Percentiles rank a stretch among this genome's conserved stretches.
Evolutionary conservation across 2,113 vertebrate genomes (phyloP).

Genomic region (Anser cygnoides): DNA sequence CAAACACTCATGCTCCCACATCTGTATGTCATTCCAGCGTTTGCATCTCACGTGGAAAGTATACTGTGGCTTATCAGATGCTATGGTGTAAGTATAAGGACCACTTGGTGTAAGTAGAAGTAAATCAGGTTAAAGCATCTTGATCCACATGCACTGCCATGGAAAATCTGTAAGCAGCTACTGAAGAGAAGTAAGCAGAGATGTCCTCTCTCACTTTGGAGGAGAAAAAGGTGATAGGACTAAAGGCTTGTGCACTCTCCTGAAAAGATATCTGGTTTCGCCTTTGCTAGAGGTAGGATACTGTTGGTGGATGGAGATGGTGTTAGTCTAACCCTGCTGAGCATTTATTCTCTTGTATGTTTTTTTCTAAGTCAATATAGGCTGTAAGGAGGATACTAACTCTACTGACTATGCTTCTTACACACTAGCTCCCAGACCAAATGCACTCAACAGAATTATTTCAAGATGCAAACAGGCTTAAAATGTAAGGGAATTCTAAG

Average conservation of each 20-base stretch:
- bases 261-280: neutral
- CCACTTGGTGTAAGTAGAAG: neutral
- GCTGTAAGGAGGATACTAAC: neutral
- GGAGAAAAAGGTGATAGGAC: neutral
- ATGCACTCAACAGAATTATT: neutral
- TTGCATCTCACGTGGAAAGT: neutral
- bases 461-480: neutral
- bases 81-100: neutral
- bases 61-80: neutral
- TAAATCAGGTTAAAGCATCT: neutral
- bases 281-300: neutral
- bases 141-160: rapidly evolving
- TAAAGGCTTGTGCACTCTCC: neutral
- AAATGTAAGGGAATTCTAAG: neutral
- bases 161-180: neutral
- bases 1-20: rapidly evolving
- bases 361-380: neutral
- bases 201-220: neutral
- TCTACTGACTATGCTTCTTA: neutral
- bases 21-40: neutral
- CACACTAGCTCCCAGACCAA: neutral
- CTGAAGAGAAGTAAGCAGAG: neutral
- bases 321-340: neutral
- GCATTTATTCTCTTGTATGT: neutral
- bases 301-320: neutral